Conservation (phyloP, 2,888 invertebrate genomes). For the Tipula lateralis region DNA sequence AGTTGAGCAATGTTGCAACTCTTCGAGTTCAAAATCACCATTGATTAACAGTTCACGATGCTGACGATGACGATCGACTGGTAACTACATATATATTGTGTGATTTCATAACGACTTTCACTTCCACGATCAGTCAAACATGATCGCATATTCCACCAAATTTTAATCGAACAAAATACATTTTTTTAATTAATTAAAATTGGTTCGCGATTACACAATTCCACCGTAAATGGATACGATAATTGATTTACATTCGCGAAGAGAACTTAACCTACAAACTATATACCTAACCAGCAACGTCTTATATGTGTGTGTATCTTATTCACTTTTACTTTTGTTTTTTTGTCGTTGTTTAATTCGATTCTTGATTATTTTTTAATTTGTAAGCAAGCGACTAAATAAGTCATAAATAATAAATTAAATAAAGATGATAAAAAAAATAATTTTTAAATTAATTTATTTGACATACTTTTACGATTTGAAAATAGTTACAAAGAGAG, state of each 20-base stretch:
- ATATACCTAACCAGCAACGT: neutral
- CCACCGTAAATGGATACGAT: neutral
- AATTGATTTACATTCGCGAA: neutral
- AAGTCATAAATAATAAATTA: neutral
- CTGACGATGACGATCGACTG: neutral
- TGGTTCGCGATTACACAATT: neutral
- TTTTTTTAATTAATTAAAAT: neutral
- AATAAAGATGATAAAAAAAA: neutral
- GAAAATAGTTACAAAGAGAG: neutral
- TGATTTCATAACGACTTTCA: neutral
- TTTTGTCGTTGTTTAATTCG: neutral
- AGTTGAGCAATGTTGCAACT: neutral
- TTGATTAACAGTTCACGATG: neutral
- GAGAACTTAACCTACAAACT: neutral
- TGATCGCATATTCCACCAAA: neutral
- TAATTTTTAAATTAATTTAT: neutral
- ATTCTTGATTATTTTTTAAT: neutral
- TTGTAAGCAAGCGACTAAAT: neutral
- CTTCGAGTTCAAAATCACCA: neutral
- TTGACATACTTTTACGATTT: neutral
- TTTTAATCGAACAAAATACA: neutral
- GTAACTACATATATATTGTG: neutral
- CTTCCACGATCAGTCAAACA: neutral
- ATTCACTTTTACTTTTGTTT: neutral
- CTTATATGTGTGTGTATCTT: neutral